Percentiles rank a stretch among this genome's conserved stretches.
Conservation (phyloP, 2,797 vertebrate species). For the Fistularia tabacaria region DNA sequence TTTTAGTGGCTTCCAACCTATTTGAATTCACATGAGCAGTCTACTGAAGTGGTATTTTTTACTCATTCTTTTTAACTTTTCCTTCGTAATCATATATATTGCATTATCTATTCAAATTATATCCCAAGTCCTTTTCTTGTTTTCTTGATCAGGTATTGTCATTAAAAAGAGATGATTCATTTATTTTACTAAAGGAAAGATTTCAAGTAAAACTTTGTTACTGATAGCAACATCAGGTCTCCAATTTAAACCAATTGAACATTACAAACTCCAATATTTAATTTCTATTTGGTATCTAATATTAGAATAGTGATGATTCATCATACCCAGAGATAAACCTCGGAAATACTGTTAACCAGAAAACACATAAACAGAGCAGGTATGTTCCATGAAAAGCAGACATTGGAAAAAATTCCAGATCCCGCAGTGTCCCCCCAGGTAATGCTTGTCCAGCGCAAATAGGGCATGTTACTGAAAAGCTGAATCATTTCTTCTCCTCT, state of each 20-base stretch:
- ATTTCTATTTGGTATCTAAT: not conserved
- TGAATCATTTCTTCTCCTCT: slow-evolving; percentile 49
- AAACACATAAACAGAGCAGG: slow-evolving; percentile 19
- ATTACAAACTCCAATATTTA: not conserved
- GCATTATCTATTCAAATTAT: too few relatives aligned
- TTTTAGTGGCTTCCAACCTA: not conserved
- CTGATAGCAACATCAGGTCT: too few relatives aligned
- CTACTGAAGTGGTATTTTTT: not conserved
- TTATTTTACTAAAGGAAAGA: too few relatives aligned
- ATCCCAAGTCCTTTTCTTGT: too few relatives aligned
- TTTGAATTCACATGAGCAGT: not conserved
- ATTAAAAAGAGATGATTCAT: too few relatives aligned
- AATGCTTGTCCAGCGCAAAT: slow-evolving; percentile 38
- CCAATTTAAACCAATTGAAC: not conserved
- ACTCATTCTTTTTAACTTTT: not conserved
- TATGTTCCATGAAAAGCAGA: slow-evolving; percentile 22
- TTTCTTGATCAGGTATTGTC: too few relatives aligned
- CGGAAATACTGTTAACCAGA: not conserved
- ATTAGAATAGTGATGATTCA: slow-evolving; percentile 7
- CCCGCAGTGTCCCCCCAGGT: slow-evolving; percentile 12
- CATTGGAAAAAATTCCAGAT: not conserved
- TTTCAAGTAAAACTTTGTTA: too few relatives aligned
- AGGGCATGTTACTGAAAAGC: slow-evolving; percentile 45
- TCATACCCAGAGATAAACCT: slow-evolving; percentile 13
- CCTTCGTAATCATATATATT: not conserved